phyloP scores from a whole-genome alignment of 2,797 vertebrate genomes.

The Acrossocheilus fasciatus region DNA sequence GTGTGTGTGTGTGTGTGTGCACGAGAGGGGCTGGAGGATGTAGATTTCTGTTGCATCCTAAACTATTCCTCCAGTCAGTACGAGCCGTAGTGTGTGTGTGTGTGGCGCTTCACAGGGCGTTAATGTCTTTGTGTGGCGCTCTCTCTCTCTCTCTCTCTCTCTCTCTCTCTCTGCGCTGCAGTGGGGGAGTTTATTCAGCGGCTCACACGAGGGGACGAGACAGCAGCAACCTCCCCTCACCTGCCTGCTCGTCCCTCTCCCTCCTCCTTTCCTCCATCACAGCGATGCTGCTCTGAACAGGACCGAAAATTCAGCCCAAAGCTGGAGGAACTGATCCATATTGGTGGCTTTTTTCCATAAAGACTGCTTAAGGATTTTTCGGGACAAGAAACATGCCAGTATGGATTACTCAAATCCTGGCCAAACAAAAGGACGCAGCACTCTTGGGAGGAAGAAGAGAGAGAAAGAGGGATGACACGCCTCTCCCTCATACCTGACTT shows the following conservation, averaged over 20 bases:
- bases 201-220: constrained; percentile 67
- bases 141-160: constrained; percentile 34
- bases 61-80: constrained; percentile 27
- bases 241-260: constrained; percentile 61
- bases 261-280: background rate
- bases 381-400: constrained; percentile 12
- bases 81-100: constrained; percentile 30
- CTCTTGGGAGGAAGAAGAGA: constrained; percentile 48
- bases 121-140: constrained; percentile 52
- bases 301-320: background rate
- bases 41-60: constrained; percentile 28
- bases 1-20: background rate
- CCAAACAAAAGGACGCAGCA: constrained; percentile 44
- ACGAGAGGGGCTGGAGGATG: background rate
- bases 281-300: background rate
- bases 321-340: constrained; percentile 6
- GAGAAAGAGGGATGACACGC: constrained; percentile 49
- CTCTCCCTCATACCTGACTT: constrained; percentile 37
- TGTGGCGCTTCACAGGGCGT: constrained; percentile 41
- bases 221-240: constrained; percentile 62
- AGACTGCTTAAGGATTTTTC: constrained; percentile 13
- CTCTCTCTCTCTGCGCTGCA: constrained; percentile 62
- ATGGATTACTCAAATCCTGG: constrained; percentile 37
- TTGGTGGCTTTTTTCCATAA: background rate
- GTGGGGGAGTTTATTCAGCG: constrained; percentile 71